Evolutionary conservation across 1,140 invertebrate genomes (phyloP).

Genomic region (Apocrypta bakeri): DNA sequence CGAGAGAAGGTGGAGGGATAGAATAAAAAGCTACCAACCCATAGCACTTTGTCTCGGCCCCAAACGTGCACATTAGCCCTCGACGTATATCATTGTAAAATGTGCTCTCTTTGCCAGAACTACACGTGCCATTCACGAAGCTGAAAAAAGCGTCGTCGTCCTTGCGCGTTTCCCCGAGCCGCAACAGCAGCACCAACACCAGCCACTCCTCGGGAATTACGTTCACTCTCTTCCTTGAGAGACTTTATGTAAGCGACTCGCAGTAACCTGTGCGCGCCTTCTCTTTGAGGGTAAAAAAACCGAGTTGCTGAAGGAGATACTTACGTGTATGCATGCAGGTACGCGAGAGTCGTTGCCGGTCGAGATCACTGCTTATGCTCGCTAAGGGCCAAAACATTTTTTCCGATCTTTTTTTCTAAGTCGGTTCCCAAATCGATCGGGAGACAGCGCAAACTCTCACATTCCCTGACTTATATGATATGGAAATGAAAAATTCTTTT

Average conservation of each 20-base stretch:
- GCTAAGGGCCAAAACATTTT: too few species aligned
- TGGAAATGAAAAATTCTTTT: background rate
- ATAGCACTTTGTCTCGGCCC: background rate
- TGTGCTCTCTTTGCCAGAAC: background rate
- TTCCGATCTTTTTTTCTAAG: too few species aligned
- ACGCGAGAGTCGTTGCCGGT: background rate
- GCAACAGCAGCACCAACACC: background rate
- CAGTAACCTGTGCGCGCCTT: conserved; percentile 15
- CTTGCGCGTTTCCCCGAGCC: conserved; percentile 8
- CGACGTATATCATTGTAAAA: background rate
- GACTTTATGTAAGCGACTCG: conserved; percentile 19
- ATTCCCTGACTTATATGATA: too few species aligned
- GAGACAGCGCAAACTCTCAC: too few species aligned
- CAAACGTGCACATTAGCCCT: background rate
- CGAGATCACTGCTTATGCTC: background rate
- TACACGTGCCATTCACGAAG: background rate
- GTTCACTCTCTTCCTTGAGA: conserved; percentile 36
- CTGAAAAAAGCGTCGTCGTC: conserved; percentile 4
- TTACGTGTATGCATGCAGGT: background rate
- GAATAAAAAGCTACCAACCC: background rate
- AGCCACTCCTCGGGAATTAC: conserved; percentile 26
- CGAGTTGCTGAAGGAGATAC: background rate
- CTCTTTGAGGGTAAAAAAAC: background rate
- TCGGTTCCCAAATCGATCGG: too few species aligned
- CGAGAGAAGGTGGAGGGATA: background rate